Evolutionary conservation across 2,888 invertebrate species (phyloP).

Genomic region (Erpobdella octoculata): DNA sequence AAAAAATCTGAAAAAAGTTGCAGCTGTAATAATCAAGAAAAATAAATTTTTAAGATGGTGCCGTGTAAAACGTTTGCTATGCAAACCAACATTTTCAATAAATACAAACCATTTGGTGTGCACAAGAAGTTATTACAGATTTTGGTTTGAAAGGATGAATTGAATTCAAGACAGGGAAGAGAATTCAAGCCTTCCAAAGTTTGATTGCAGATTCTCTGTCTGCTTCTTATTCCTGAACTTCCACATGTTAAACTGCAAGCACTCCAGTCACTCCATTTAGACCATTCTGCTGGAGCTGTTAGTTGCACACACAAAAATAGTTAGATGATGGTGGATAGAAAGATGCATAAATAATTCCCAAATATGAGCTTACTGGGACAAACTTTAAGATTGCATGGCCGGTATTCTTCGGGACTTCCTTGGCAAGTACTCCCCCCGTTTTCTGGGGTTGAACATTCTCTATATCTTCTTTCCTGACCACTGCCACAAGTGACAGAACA

Average conservation of each 20-base stretch:
- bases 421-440: constrained; percentile 37
- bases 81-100: too few relatives aligned
- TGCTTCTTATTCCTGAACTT: constrained; percentile 18
- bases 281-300: constrained; percentile 35
- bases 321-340: too few relatives aligned
- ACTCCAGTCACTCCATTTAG: constrained; percentile 32
- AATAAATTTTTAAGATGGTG: too few relatives aligned
- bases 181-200: constrained; percentile 39
- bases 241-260: constrained; percentile 34
- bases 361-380: constrained; percentile 22
- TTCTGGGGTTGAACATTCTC: constrained; percentile 41
- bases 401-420: constrained; percentile 24
- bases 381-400: constrained; percentile 22
- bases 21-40: too few relatives aligned
- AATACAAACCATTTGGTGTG: constrained; percentile 7
- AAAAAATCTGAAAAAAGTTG: too few relatives aligned
- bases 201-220: constrained; percentile 35
- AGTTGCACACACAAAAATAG: too few relatives aligned
- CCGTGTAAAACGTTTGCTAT: too few relatives aligned
- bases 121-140: constrained; percentile 16
- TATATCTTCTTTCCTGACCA: constrained; percentile 40
- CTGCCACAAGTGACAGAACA: constrained; percentile 44
- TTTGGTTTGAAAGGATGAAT: not conserved
- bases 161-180: constrained; percentile 18
- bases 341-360: too few relatives aligned